Percentiles rank a stretch among this genome's conserved stretches.
phyloP scores from a whole-genome alignment of 64 coral and sea anemone species.

The Dendronephthya gigantea region DNA sequence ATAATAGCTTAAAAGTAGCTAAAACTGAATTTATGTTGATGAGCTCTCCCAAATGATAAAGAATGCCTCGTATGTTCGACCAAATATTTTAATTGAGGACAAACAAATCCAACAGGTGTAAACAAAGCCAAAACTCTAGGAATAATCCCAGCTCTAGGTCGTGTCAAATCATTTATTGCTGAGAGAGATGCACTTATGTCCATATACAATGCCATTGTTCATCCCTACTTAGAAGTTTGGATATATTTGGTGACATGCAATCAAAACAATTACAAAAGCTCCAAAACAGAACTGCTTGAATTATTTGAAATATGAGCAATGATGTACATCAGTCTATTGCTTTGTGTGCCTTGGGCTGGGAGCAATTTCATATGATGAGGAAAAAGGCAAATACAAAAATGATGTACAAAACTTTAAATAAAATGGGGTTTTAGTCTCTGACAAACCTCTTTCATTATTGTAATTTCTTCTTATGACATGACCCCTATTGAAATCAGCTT shows the following conservation, averaged over 20 bases:
- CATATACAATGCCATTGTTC: not conserved
- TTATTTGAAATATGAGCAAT: not conserved
- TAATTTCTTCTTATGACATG: too few species aligned
- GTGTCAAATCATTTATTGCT: not conserved
- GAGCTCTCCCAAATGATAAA: not conserved
- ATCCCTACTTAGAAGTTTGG: not conserved
- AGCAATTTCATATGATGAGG: not conserved
- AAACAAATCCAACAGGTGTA: not conserved
- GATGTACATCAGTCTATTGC: not conserved
- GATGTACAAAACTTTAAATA: not conserved
- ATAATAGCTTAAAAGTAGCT: not conserved
- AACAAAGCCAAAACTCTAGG: not conserved
- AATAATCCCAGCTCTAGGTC: not conserved
- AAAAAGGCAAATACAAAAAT: constrained; percentile 1
- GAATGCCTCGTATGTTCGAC: not conserved
- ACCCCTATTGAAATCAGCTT: too few species aligned
- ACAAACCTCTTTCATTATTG: not conserved
- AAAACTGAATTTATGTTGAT: not conserved
- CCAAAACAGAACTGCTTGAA: not conserved
- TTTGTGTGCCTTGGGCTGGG: not conserved
- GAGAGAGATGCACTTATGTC: not conserved
- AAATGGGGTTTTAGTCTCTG: not conserved
- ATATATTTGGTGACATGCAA: not conserved
- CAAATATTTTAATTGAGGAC: not conserved
- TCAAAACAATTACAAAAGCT: not conserved